Conservation (phyloP, 2,797 vertebrate species). For the Cygnus olor region DNA sequence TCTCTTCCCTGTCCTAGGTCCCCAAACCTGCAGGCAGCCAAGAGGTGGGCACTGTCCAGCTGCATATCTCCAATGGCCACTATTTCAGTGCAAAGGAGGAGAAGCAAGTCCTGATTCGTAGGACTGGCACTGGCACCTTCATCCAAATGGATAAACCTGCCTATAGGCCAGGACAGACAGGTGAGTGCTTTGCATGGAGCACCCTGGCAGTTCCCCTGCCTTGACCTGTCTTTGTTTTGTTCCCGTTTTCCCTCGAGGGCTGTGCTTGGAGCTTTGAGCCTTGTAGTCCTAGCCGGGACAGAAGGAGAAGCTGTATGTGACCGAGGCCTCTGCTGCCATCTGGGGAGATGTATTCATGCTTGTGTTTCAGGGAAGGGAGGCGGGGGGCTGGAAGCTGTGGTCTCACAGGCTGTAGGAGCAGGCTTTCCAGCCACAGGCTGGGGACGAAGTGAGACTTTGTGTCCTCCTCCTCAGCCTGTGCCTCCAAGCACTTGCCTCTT, state of each 20-base stretch:
- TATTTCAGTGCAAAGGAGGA: slow-evolving; percentile 49
- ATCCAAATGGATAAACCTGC: slow-evolving; percentile 62
- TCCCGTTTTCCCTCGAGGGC: accelerated
- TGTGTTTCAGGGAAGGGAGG: background rate
- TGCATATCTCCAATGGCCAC: slow-evolving; percentile 35
- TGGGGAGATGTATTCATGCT: background rate
- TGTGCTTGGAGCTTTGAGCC: accelerated
- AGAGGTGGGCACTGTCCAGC: slow-evolving; percentile 55
- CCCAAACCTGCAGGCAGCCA: slow-evolving; percentile 54
- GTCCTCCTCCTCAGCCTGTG: too few species aligned
- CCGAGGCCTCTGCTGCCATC: background rate
- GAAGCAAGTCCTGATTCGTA: slow-evolving; percentile 68
- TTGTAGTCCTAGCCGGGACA: accelerated
- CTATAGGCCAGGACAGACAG: slow-evolving; percentile 63
- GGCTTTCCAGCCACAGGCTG: background rate
- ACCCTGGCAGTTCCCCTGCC: background rate
- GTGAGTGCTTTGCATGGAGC: background rate
- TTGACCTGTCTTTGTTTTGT: background rate
- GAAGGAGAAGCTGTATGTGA: background rate
- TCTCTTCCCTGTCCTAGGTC: slow-evolving; percentile 37
- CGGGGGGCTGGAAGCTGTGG: background rate
- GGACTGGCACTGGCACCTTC: slow-evolving; percentile 51
- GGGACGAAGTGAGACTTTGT: background rate
- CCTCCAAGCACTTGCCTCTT: background rate
- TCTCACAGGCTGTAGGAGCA: background rate